Evolutionary conservation across 2,888 invertebrate genomes (phyloP), one percentile per base, ranked within the genome.

Genomic region (Tinea pellionella): DNA sequence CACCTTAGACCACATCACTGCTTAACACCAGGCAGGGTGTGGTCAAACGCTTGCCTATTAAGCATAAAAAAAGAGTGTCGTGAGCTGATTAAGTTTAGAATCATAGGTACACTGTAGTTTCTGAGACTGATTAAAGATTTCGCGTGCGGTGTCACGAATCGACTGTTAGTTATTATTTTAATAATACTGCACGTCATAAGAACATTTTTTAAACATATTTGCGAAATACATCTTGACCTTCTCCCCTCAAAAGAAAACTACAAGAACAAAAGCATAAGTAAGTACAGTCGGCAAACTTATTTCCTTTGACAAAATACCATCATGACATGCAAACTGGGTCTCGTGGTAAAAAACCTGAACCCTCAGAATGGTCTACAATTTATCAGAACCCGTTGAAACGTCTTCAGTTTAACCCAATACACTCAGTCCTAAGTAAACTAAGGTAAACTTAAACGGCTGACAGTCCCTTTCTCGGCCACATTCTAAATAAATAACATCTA

Each of bases 401-500:
- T 84, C 81, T 79, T 77, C 77, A 77, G 75, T 75, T 72, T 82
- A 85, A 87, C 86, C 85, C 82, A 82, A 85, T 86, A 85, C 75
- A 79, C 51, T 60, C 58, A 68, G 82, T 84, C 87, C 86, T 86
- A 86, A 86, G 84, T 81, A 87, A 87, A 87, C 85, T 82, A 80
- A 78, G 81, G 81, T 74, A 74, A 80, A 84, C 80, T 85, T 84
- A 81, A 86, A 78, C 80, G 75, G 70, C 73, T 64, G 64, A 47
- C 57, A 77, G 83, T 81, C 84, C 84, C 85, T 84, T 77, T 78
- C 77, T 79, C 78, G 80, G 83, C 85, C 87, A 78, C 87, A 84
- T 79, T 86, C 88, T 88, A 88, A 88, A 88, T 88, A 88, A 88
- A 88, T 88, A 88, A 87, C 88, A 80, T 85, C 88, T 88, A 88